Percentiles rank a stretch among this genome's conserved stretches.
phyloP scores from a whole-genome alignment of 2,113 vertebrate species.

The Bufo bufo region DNA sequence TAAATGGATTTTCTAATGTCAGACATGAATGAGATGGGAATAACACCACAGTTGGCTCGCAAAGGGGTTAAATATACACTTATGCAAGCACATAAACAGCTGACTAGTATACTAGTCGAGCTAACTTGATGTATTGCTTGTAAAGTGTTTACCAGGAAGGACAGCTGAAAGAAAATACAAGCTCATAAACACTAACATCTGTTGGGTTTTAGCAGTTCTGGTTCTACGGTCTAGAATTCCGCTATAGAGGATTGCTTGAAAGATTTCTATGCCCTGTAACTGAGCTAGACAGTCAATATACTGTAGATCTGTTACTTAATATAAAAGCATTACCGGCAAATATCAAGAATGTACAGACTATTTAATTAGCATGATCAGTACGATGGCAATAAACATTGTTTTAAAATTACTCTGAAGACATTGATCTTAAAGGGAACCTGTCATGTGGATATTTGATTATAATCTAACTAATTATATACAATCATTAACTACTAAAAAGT shows the following conservation, averaged over 20 bases:
- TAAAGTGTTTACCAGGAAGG: slow-evolving; percentile 50
- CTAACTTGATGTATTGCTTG: slow-evolving; percentile 51
- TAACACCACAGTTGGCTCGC: not conserved
- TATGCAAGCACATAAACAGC: slow-evolving; percentile 35
- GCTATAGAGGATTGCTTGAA: slow-evolving; percentile 61
- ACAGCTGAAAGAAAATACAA: slow-evolving; percentile 55
- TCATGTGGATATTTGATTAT: too few species aligned
- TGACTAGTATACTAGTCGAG: slow-evolving; percentile 39
- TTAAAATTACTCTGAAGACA: too few species aligned
- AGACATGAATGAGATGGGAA: too few species aligned
- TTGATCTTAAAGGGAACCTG: too few species aligned
- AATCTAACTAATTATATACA: too few species aligned
- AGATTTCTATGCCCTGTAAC: slow-evolving; percentile 64
- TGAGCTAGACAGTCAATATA: slow-evolving; percentile 28
- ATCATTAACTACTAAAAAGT: too few species aligned
- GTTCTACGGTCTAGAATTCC: slow-evolving; percentile 51
- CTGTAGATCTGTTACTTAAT: not conserved
- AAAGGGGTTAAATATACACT: slow-evolving; percentile 27
- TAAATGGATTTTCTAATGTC: too few species aligned
- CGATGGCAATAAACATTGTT: too few species aligned
- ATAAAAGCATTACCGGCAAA: too few species aligned
- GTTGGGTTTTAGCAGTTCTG: slow-evolving; percentile 57
- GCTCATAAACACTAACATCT: slow-evolving; percentile 58
- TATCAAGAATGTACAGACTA: too few species aligned
- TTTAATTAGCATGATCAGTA: too few species aligned